Evolutionary conservation across 2,888 invertebrate genomes (phyloP), one percentile per base, ranked within the genome.

Genomic region (Ommatoiulus sabulosus): DNA sequence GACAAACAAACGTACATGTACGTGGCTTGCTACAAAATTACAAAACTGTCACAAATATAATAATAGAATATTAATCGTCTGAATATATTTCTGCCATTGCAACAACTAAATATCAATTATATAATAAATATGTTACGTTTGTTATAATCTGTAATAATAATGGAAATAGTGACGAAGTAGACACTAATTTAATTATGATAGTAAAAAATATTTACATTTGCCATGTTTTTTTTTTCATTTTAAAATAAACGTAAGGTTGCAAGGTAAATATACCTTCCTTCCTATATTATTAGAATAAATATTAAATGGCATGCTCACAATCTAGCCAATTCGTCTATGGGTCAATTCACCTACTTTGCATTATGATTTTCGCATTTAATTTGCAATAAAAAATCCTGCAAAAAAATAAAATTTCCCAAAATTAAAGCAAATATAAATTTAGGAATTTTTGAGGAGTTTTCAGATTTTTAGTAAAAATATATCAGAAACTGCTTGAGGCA

Each of bases 31-130:
- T 63, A 63, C 72, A 72, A 72, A 72, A 24, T 72, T 72, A 72
- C 72, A 72, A 72, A 72, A 72, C 72, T 72, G 72, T 72, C 72
- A 72, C 72, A 24, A 72, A 24, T 72, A n/a, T 1, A n/a, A 72
- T 24, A 72, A 72, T 10, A n/a, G 8, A 52, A 17, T 24, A 10
- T 8, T 24, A 72, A 24, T 72, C 72, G 2, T 72, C 8, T 7
- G 10, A 24, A 24, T 24, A 17, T 72, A 72, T 72, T 72, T 72
- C 24, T 72, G 24, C 72, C 20, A 24, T 72, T 8, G 35, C 24
- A 72, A 72, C 35, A 35, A 35, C 2, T 10, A 24, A 72, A 72
- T 72, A 72, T 24, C 24, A 72, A 72, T 72, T 72, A 72, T 24
- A n/a, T 72, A 2, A 24, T 8, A 24, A 72, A 24, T 72, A 8